Conservation (phyloP, 1,140 invertebrate genomes). For the Anoplolepis gracilipes region DNA sequence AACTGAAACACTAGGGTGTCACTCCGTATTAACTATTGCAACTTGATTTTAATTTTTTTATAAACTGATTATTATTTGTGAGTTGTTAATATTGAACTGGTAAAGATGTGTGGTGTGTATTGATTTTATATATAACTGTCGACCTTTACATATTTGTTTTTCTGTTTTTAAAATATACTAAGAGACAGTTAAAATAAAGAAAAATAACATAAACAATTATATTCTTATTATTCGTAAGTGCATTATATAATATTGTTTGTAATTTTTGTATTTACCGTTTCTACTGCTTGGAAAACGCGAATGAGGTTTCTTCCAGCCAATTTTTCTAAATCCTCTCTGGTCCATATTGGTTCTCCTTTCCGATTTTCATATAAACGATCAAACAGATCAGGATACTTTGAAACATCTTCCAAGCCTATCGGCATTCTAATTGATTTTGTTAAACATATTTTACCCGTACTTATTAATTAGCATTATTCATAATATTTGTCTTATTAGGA, state of each 20-base stretch:
- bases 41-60: too few species aligned
- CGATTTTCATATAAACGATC: constrained; percentile 85
- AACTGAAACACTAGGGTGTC: too few species aligned
- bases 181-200: too few species aligned
- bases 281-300: constrained; percentile 89
- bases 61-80: too few species aligned
- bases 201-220: neutral
- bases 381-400: constrained; percentile 89
- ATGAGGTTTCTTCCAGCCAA: constrained; percentile 90
- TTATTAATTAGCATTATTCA: constrained; percentile 19
- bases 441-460: constrained; percentile 52
- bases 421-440: constrained; percentile 85
- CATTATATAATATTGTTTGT: neutral
- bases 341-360: constrained; percentile 86
- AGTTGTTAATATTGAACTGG: too few species aligned
- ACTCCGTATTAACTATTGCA: too few species aligned
- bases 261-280: constrained; percentile 86
- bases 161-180: too few species aligned
- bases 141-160: too few species aligned
- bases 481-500: neutral
- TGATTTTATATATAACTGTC: too few species aligned
- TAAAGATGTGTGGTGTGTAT: too few species aligned
- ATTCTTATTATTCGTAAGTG: neutral
- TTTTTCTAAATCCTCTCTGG: constrained; percentile 89
- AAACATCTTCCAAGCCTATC: constrained; percentile 89